A percentile compares a stretch with the other conserved stretches of the same genome.
Evolutionary conservation across 2,797 vertebrate genomes (phyloP).

Genomic region (Gymnopithys bicolor): DNA sequence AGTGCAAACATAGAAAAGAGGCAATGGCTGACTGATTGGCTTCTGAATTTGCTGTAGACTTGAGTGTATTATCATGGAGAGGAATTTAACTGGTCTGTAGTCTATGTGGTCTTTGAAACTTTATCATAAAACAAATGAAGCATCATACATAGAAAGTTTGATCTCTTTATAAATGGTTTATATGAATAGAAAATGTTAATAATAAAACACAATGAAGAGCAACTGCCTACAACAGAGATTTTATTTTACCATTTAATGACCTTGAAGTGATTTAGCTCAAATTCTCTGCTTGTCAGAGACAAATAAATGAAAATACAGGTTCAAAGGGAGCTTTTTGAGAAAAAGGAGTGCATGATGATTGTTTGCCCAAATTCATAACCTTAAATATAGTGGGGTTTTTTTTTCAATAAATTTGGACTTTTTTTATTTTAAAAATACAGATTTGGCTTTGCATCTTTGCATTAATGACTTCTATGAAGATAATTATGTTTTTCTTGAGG

Average conservation of each 20-base stretch:
- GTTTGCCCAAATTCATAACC: not conserved
- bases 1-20: not conserved
- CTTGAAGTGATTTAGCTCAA: not conserved
- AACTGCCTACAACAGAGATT: not conserved
- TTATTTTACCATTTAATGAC: not conserved
- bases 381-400: not conserved
- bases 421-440: not conserved
- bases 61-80: not conserved
- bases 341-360: not conserved
- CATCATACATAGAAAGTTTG: not conserved
- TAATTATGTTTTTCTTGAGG: not conserved
- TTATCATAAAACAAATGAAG: not conserved
- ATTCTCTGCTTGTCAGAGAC: not conserved
- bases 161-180: not conserved
- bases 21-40: not conserved
- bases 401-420: not conserved
- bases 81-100: not conserved
- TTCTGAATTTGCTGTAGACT: not conserved
- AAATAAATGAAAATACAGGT: not conserved
- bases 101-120: not conserved
- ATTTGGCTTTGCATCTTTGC: not conserved
- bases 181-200: not conserved
- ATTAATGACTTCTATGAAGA: not conserved
- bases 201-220: not conserved
- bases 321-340: not conserved